phyloP scores from a whole-genome alignment of 1,140 invertebrate genomes.

The Magallana gigas region DNA sequence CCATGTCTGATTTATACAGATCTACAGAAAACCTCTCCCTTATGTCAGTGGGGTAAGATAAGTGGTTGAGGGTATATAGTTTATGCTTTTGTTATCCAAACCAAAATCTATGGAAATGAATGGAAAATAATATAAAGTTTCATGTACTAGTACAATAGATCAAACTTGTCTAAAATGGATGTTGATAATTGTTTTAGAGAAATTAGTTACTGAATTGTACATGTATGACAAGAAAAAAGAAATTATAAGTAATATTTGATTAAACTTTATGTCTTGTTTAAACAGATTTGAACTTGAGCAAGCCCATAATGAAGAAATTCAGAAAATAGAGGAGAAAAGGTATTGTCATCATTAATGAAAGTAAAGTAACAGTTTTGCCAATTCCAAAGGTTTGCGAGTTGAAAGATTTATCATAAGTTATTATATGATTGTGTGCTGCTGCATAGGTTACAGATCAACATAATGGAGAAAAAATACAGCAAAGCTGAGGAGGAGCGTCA shows the following conservation, averaged over 20 bases:
- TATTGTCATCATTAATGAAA: constrained; percentile 37
- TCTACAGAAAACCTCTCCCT: constrained; percentile 77
- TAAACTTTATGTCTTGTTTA: neutral
- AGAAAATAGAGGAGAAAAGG: constrained; percentile 69
- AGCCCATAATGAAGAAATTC: constrained; percentile 66
- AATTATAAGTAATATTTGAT: too few relatives aligned
- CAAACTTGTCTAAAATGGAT: too few relatives aligned
- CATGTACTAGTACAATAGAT: too few relatives aligned
- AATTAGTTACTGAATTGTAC: too few relatives aligned
- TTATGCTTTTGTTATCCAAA: too few relatives aligned
- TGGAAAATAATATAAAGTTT: too few relatives aligned
- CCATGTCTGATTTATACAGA: constrained; percentile 88
- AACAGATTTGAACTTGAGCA: constrained; percentile 67
- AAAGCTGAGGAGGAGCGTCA: constrained; percentile 66
- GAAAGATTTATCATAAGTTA: neutral
- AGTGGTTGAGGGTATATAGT: too few relatives aligned
- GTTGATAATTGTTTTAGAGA: too few relatives aligned
- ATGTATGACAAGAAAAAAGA: too few relatives aligned
- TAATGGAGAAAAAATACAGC: constrained; percentile 71
- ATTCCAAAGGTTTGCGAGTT: too few relatives aligned
- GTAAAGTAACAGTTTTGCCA: neutral
- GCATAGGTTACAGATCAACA: constrained; percentile 70
- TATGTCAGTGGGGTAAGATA: constrained; percentile 61
- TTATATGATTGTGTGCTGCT: neutral
- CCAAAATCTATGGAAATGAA: too few relatives aligned